phyloP scores from a whole-genome alignment of 2,113 vertebrate genomes.

The Paramisgurnus dabryanus region DNA sequence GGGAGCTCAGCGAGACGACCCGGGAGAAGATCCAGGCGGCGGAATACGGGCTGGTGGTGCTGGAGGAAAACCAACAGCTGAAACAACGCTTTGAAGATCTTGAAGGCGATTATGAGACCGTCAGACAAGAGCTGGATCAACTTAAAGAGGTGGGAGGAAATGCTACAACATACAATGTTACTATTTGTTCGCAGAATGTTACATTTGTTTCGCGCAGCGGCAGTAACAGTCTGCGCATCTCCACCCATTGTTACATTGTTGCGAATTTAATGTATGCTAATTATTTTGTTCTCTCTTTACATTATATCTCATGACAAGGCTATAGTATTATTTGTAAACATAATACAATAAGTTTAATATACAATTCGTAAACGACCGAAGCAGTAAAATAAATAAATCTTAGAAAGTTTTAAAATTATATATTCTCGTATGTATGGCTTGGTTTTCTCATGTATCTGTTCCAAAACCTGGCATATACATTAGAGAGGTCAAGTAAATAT shows the following conservation, averaged over 20 bases:
- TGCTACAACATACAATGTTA: too few species aligned
- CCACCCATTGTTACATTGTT: constrained; percentile 18
- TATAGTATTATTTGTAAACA: too few species aligned
- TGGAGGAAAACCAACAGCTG: constrained; percentile 96
- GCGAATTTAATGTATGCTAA: neutral
- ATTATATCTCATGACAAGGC: neutral
- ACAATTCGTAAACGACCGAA: neutral
- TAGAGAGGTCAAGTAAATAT: neutral
- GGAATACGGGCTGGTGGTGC: constrained; percentile 92
- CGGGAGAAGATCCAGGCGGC: constrained; percentile 97
- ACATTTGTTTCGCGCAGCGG: neutral
- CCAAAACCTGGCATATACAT: neutral
- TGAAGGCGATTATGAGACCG: constrained; percentile 88
- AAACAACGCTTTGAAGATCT: constrained; percentile 91
- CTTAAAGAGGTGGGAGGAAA: constrained; percentile 85
- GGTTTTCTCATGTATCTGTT: neutral
- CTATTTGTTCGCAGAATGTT: neutral
- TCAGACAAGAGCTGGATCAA: constrained; percentile 89
- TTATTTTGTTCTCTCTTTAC: neutral
- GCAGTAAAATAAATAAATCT: neutral
- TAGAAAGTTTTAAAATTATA: neutral
- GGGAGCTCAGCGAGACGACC: constrained; percentile 91
- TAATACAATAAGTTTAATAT: neutral
- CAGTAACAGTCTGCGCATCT: neutral
- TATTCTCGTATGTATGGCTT: neutral